Base-by-base conservation (phyloP, 2,113 vertebrate species). In the Hemichromis elongatus region DNA sequence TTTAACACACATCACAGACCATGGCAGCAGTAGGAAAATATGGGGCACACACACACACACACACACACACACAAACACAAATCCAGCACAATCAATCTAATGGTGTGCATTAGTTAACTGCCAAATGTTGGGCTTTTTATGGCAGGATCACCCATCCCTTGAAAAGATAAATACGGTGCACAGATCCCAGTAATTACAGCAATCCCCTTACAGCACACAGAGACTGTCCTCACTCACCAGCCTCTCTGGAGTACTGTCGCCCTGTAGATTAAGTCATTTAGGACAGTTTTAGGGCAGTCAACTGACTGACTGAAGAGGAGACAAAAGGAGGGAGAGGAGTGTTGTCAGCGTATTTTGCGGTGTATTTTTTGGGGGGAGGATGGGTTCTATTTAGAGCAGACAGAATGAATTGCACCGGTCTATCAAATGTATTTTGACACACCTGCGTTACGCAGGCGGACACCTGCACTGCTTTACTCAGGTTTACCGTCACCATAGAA, bases 31-130 rank as follows among this genome's bases (percentile, higher is more conserved):
- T 63, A 63, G 33, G 59, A 63, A 63, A 63, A 63, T 63, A 63
- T 63, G 59, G 59, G 59, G 33, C 3, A 50, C 47, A 18, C 47
- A 70, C 85, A 88, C 88, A 87, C 89, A 90, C 77, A 54, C 4
- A 88, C 40, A 77, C 56, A 66, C 77, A 68, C 45, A 80, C 82
- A 79, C 75, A 89, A 63, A 92, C 90, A 96, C 95, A 95, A 94
- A 96, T 94, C 94, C 91, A 95, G 94, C 96, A 97, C 96, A 96
- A 97, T 98, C 97, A 98, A 88, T 75, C 90, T 97, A 97, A 98
- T 97, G 97, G 97, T 95, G 95, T 95, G 95, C 96, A 97, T 98
- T 98, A 97, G 96, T 96, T 95, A 96, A 93, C 94, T 96, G 96
- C 97, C 96, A 97, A 97, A 96, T 93, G 96, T 95, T 96, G 95